Evolutionary conservation across 2,113 vertebrate genomes (phyloP).

Genomic region (Labrus mixtus): DNA sequence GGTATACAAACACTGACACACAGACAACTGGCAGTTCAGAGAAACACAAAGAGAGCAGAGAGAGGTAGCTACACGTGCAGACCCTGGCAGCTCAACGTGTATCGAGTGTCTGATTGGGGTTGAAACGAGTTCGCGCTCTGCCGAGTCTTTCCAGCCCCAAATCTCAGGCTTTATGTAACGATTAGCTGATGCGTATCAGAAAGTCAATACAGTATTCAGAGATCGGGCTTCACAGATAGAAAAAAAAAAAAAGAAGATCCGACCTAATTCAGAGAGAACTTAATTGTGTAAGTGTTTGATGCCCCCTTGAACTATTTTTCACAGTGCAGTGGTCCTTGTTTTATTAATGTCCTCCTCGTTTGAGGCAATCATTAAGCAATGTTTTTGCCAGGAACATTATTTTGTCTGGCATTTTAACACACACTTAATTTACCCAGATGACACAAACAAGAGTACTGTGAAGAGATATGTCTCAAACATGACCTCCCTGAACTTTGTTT

Average conservation of each 20-base stretch:
- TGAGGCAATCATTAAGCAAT: not conserved
- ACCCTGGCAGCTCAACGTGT: slow-evolving; percentile 21
- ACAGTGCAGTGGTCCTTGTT: not conserved
- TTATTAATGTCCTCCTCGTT: not conserved
- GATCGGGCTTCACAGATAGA: not conserved
- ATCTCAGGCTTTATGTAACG: slow-evolving; percentile 24
- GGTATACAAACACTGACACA: slow-evolving; percentile 11
- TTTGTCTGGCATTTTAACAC: not conserved
- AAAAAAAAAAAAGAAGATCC: not conserved
- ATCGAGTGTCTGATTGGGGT: slow-evolving; percentile 4
- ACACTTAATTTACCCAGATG: not conserved
- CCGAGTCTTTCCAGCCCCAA: slow-evolving; percentile 12
- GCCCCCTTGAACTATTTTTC: not conserved
- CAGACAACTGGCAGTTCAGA: not conserved
- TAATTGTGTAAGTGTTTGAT: not conserved
- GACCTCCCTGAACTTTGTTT: not conserved
- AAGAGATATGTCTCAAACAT: not conserved
- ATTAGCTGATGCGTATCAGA: slow-evolving; percentile 22
- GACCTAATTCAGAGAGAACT: slow-evolving; percentile 7
- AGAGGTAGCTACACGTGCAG: slow-evolving; percentile 1
- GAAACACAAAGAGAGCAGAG: not conserved
- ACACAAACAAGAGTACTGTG: not conserved
- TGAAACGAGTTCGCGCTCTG: not conserved
- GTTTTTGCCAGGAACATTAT: not conserved
- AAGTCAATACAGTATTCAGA: slow-evolving; percentile 21